These are phyloP conservation scores for Scortum barcoo DNA, from an alignment of 2,113 vertebrate genomes.

Conservation along the genomic window DNA sequence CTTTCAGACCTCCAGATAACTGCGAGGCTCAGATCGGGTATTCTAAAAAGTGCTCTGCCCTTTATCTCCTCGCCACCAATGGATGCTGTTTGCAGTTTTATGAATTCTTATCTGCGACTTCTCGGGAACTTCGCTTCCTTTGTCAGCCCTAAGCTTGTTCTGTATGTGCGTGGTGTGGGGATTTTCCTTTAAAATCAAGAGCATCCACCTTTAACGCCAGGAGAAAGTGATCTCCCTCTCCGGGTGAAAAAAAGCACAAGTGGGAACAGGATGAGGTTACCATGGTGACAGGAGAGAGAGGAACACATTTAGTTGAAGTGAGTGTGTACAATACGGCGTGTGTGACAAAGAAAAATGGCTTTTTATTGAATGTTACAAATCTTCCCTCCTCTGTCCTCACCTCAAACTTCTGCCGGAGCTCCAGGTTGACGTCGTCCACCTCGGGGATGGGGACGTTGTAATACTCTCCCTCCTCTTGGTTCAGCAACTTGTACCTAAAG, in stretches of 20 bases:
- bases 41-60: background rate
- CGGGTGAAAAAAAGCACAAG: slow-evolving; percentile 51
- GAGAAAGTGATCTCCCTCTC: slow-evolving; percentile 32
- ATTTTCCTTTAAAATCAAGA: slow-evolving; percentile 13
- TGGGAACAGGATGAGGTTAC: slow-evolving; percentile 45
- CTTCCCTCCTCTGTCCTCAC: slow-evolving; percentile 78
- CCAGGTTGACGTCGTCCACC: slow-evolving; percentile 90
- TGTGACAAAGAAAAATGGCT: background rate
- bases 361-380: background rate
- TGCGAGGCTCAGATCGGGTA: background rate
- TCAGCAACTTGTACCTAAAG: slow-evolving; percentile 94
- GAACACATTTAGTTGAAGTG: slow-evolving; percentile 27
- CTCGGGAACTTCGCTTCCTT: background rate
- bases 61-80: background rate
- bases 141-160: background rate
- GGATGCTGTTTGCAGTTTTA: background rate
- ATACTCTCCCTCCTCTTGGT: slow-evolving; percentile 97
- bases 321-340: background rate
- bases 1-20: no score
- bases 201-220: background rate
- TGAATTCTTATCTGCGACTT: background rate
- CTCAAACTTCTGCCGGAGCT: slow-evolving; percentile 97
- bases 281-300: slow-evolving; percentile 54
- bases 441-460: slow-evolving; percentile 97
- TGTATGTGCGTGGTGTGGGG: background rate